A percentile compares a stretch with the other conserved stretches of the same genome.
These are phyloP conservation scores for Menura novaehollandiae DNA, from an alignment of 2,113 vertebrate genomes.

Conservation along the genomic window DNA sequence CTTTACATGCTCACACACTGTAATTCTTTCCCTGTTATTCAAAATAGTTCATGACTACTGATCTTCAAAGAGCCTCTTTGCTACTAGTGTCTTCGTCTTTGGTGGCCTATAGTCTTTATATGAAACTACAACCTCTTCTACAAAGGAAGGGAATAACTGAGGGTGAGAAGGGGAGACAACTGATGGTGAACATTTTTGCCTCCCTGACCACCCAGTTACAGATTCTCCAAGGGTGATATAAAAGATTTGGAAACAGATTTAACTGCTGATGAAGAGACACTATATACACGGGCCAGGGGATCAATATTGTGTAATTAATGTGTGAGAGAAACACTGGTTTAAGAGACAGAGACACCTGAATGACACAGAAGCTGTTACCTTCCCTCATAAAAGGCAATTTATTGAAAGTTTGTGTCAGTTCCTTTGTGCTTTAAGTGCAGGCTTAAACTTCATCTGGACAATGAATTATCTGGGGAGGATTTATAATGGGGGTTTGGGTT, in stretches of 20 bases:
- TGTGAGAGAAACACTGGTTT: neutral
- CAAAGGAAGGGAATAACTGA: neutral
- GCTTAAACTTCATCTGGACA: neutral
- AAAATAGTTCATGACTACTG: neutral
- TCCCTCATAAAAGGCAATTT: neutral
- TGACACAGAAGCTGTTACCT: neutral
- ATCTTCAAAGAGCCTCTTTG: neutral
- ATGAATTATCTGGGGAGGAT: neutral
- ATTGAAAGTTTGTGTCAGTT: neutral
- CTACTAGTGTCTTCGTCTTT: neutral
- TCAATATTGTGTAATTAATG: neutral
- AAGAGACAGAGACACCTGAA: neutral
- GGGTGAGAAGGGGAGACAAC: neutral
- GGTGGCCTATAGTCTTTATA: neutral
- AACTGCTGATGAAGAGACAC: neutral
- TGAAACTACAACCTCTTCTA: neutral
- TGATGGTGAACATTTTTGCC: neutral
- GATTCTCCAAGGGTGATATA: neutral
- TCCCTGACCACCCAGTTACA: neutral
- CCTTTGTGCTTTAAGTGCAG: neutral
- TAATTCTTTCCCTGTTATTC: neutral
- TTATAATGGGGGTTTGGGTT: neutral
- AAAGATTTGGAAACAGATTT: neutral
- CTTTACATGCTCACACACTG: neutral
- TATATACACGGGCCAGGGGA: neutral